Base-by-base conservation (phyloP, 37 sponge, comb jelly and placozoan species). In the Petrosia ficiformis region DNA sequence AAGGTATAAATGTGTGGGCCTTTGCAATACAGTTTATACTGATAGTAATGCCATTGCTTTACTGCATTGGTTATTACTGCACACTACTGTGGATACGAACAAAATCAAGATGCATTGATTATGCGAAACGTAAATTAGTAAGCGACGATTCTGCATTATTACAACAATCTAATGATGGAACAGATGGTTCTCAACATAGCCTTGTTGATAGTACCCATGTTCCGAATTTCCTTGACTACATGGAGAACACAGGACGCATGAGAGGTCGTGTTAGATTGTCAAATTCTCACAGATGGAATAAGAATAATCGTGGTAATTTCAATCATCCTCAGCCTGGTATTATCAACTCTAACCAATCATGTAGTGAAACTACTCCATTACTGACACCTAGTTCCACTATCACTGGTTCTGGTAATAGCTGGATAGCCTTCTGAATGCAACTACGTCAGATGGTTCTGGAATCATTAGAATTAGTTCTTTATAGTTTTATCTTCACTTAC, bases 11-110 rank as follows among this genome's bases (percentile, higher is more conserved):
- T 26, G 5, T 29, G 6, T n/a, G 6, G 11, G 63, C 63, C n/a
- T 61, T 26, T 61, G 63, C 28, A 26, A 11, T 61, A 8, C 63
- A 61, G 28, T 61, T 6, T 61, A 26, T 61, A 11, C 63, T 61
- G 5, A 61, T 61, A 61, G 28, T 61, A 26, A 22, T 61, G 5
- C 63, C 63, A 26, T 29, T 61, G 5, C 28, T 61, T n/a, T 61
- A 61, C 26, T 61, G 63, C 28, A 61, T 61, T 61, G 63, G 63
- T 29, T 61, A 26, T n/a, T 61, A 26, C 26, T 61, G 11, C 14
- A 14, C 14, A 19, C 14, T 48, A 8, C 8, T 48, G 8, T 48
- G 54, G 14, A 48, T 19, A 48, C 8, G 54, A 14, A 48, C 14
- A 19, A 48, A 19, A 19, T 19, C 8, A 48, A 48, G 54, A 48